phyloP scores from a whole-genome alignment of 92 coral and sea anemone genomes.

The Palythoa heliodiscus region DNA sequence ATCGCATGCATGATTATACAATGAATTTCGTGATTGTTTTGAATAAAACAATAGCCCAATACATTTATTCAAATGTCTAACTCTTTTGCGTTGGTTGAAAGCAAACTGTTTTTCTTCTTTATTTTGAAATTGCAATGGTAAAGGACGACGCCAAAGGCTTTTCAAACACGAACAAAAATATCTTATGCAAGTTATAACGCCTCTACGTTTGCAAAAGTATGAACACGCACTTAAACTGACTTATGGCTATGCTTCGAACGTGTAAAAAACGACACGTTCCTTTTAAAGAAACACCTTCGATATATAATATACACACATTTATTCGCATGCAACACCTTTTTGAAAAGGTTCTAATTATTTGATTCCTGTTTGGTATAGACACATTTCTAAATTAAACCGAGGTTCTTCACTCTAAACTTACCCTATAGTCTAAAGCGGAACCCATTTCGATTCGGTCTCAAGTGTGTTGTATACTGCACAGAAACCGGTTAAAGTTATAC shows the following conservation, averaged over 20 bases:
- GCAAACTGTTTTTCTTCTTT: not conserved
- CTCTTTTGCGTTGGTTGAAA: not conserved
- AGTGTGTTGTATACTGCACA: not conserved
- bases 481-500: not conserved
- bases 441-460: too few relatives aligned
- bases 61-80: not conserved
- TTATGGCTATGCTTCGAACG: not conserved
- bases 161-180: not conserved
- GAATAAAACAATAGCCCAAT: not conserved
- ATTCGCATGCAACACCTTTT: not conserved
- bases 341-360: not conserved
- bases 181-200: not conserved
- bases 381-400: not conserved
- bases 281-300: conserved; percentile 7
- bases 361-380: conserved; percentile 22
- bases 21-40: not conserved
- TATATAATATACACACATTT: not conserved
- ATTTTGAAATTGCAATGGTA: not conserved
- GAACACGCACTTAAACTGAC: not conserved
- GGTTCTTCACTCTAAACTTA: not conserved
- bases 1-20: not conserved
- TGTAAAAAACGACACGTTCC: conserved; percentile 7
- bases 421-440: not conserved
- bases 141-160: not conserved
- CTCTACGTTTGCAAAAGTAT: not conserved